Conservation (phyloP, 2,888 invertebrate species). For the Apamea anceps region DNA sequence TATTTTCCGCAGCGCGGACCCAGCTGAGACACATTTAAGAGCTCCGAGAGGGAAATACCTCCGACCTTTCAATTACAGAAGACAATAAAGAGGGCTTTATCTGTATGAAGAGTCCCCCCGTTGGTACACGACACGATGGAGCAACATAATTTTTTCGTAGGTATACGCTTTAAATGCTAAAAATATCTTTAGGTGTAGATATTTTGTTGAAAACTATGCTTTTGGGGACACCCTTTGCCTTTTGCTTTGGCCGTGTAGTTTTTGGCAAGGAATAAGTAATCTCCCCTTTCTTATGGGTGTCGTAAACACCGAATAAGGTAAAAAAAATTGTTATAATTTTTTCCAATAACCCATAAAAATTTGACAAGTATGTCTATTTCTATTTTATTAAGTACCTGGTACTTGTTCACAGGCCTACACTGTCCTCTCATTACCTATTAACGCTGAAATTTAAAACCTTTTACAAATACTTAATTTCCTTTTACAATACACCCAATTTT, state of each 20-base stretch:
- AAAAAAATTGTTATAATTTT: not conserved
- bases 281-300: not conserved
- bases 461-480: not conserved
- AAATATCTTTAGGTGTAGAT: conserved; percentile 26
- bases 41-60: conserved; percentile 78
- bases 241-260: not conserved
- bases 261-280: not conserved
- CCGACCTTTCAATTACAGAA: conserved; percentile 88
- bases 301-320: not conserved
- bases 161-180: conserved; percentile 22
- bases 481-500: not conserved
- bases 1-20: conserved; percentile 76
- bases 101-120: conserved; percentile 73
- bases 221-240: not conserved
- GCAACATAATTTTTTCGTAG: conserved; percentile 65
- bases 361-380: not conserved
- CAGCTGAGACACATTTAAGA: conserved; percentile 84
- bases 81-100: conserved; percentile 87
- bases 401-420: too few relatives aligned
- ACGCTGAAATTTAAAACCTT: too few relatives aligned
- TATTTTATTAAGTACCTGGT: not conserved
- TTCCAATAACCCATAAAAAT: not conserved
- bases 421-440: not conserved
- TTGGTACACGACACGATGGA: conserved; percentile 66
- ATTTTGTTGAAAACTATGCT: conserved; percentile 22